phyloP scores from a whole-genome alignment of 2,113 vertebrate genomes.

The Xiphias gladius region DNA sequence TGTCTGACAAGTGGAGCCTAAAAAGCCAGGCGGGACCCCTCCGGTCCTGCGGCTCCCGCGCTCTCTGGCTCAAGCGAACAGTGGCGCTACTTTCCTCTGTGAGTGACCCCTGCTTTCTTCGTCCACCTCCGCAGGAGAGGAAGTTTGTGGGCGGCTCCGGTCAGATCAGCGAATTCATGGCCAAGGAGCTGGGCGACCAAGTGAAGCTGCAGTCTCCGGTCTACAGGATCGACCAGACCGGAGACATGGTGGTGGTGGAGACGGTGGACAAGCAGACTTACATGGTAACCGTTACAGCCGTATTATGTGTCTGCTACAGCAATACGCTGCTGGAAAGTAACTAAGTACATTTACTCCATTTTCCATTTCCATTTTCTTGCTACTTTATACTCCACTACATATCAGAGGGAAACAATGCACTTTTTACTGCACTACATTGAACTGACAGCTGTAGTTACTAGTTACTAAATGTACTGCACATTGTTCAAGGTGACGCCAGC shows the following conservation, averaged over 20 bases:
- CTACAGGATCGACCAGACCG: conserved; percentile 88
- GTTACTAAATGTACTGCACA: too few species aligned
- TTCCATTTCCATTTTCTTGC: too few species aligned
- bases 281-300: conserved; percentile 78
- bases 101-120: not conserved
- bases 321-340: not conserved
- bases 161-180: conserved; percentile 93
- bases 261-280: conserved; percentile 90
- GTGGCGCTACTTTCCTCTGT: not conserved
- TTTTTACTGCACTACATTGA: too few species aligned
- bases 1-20: not conserved
- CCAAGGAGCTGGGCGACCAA: conserved; percentile 86
- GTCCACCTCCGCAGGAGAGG: conserved; percentile 87
- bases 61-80: not conserved
- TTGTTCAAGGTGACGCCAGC: too few species aligned
- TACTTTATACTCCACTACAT: too few species aligned
- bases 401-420: too few species aligned
- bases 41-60: not conserved
- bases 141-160: conserved; percentile 94
- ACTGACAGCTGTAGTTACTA: too few species aligned
- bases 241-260: conserved; percentile 88
- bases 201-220: conserved; percentile 92
- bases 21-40: not conserved
- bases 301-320: not conserved
- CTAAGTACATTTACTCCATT: not conserved